phyloP scores from a whole-genome alignment of 2,888 invertebrate species.

The Agonopterix subpropinquella region DNA sequence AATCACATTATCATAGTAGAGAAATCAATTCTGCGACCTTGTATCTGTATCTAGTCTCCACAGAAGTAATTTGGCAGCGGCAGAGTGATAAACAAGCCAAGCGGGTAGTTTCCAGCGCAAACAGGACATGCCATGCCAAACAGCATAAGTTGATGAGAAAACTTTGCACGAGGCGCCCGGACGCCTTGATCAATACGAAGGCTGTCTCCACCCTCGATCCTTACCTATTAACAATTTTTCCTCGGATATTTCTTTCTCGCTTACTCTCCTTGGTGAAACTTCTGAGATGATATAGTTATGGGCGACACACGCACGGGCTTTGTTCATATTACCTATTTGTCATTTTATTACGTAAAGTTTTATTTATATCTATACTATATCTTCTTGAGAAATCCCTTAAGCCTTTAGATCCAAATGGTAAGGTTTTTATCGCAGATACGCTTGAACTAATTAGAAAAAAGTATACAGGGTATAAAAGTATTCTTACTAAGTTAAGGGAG shows the following conservation, averaged over 20 bases:
- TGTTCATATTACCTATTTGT: too few relatives aligned
- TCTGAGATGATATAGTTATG: too few relatives aligned
- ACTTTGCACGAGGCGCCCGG: constrained; percentile 34
- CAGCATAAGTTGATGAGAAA: constrained; percentile 18
- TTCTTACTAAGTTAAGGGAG: too few relatives aligned
- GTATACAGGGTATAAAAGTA: too few relatives aligned
- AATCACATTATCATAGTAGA: neutral
- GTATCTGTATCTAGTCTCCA: too few relatives aligned
- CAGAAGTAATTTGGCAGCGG: too few relatives aligned
- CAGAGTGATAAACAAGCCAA: too few relatives aligned
- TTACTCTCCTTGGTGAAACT: neutral
- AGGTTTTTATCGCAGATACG: constrained; percentile 12
- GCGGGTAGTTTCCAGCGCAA: too few relatives aligned
- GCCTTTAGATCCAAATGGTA: constrained; percentile 14
- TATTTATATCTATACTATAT: too few relatives aligned
- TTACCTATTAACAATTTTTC: constrained; percentile 16
- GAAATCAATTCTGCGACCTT: neutral
- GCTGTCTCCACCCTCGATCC: constrained; percentile 45
- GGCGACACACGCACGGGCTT: too few relatives aligned
- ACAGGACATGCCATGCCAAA: neutral
- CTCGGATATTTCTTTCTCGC: constrained; percentile 11
- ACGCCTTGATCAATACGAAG: constrained; percentile 51
- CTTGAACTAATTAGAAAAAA: constrained; percentile 1
- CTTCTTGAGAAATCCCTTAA: neutral
- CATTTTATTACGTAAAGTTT: too few relatives aligned